These are phyloP conservation scores for Spinibarbus caldwelli DNA, from an alignment of 2,797 vertebrate species.

Conservation along the genomic window DNA sequence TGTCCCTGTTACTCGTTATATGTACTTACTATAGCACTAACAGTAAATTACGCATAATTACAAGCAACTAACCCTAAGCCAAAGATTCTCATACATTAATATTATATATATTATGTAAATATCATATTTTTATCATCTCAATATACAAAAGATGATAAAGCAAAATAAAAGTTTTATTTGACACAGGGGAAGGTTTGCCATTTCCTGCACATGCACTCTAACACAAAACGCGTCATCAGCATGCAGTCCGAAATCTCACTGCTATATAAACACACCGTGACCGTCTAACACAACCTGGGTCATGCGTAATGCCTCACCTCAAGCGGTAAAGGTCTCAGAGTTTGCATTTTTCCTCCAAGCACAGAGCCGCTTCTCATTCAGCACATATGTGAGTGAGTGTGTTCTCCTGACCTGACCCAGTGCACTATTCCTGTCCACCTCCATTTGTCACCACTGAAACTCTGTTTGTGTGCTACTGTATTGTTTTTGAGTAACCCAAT, in stretches of 20 bases:
- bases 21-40: neutral
- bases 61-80: neutral
- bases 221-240: neutral
- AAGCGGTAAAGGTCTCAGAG: conserved; percentile 12
- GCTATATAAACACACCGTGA: neutral
- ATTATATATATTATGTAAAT: no score
- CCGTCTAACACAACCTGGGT: neutral
- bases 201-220: neutral
- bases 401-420: conserved; percentile 39
- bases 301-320: neutral
- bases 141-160: neutral
- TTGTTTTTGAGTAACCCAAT: neutral
- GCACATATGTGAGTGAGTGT: conserved; percentile 32
- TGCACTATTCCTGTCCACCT: conserved; percentile 44
- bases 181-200: neutral
- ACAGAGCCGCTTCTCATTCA: conserved; percentile 40
- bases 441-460: neutral
- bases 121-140: neutral
- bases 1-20: no score
- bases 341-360: conserved; percentile 21
- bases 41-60: neutral
- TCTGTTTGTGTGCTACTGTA: neutral
- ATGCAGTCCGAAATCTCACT: neutral
- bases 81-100: neutral
- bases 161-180: neutral